Base-by-base conservation (phyloP, 1,140 invertebrate genomes). In the Scaptodrosophila lebanonensis region DNA sequence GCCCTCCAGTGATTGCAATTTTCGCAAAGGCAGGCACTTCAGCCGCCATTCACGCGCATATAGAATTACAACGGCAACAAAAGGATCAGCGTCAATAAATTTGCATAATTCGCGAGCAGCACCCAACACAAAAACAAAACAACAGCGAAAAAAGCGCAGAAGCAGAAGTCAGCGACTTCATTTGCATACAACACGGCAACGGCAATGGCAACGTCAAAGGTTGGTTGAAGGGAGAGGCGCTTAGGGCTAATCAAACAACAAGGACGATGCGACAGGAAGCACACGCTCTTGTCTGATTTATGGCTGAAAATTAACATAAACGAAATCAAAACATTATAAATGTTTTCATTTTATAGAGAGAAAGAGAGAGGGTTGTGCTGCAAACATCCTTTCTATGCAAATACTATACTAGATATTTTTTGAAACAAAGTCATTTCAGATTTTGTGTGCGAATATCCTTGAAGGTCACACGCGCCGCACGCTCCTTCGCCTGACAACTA, bases 271-370 rank as follows among this genome's bases (percentile, higher is more conserved):
- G 71, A 76, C 71, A 76, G 71, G 71, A 76, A 76, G 61, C 71
- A 76, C 66, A 76, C 71, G 71, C 35, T 75, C 42, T 17, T 43
- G 18, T 51, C 18, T 75, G 71, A 76, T 76, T 76, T 76, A 76
- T 76, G 71, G 61, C 22, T 51, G 44, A 22, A 70, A 76, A 76
- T 76, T 76, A 76, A 66, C 71, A 76, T 76, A 76, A 76, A 76
- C 49, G 71, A 66, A 76, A 76, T 76, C 71, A 76, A 70, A 76
- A 76, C 71, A 76, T 56, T 76, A 54, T 62, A 66, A 76, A 76
- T 76, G 71, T 76, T 76, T 76, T 76, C 57, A 76, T 76, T 70
- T 62, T 11, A 27, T 1, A 25, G 27, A 22, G 30, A 1, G 25
- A 8, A 8, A 7, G 18, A 38, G 50, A 35, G 56, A 20, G 32